Conservation (phyloP, 1,140 invertebrate genomes). For the Catajapyx aquilonaris region DNA sequence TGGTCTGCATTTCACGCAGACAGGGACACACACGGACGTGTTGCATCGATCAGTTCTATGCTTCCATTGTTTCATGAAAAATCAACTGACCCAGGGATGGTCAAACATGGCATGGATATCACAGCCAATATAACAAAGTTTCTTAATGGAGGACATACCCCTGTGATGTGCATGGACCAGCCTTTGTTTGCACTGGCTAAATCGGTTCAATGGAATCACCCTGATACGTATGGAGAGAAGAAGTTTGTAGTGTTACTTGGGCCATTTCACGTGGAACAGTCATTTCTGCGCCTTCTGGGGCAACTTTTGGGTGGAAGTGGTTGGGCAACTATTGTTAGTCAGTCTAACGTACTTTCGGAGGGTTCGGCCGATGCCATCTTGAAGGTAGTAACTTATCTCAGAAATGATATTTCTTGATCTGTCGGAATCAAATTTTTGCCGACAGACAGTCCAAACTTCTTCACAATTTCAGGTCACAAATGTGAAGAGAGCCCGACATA, state of each 20-base stretch:
- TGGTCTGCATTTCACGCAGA: too few species aligned
- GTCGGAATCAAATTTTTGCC: slow-evolving; percentile 6
- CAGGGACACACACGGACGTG: too few species aligned
- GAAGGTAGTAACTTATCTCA: too few species aligned
- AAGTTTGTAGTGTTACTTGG: slow-evolving; percentile 9
- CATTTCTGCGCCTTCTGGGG: slow-evolving; percentile 5
- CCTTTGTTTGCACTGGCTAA: slow-evolving; percentile 6
- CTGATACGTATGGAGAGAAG: slow-evolving; percentile 9
- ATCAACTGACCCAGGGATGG: too few species aligned
- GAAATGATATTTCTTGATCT: too few species aligned
- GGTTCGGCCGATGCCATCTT: too few species aligned
- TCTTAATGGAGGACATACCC: slow-evolving; percentile 1
- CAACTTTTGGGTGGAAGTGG: slow-evolving; percentile 2
- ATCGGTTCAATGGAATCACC: slow-evolving; percentile 6
- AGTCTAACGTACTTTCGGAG: too few species aligned
- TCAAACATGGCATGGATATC: too few species aligned
- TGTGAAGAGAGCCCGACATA: slow-evolving; percentile 2
- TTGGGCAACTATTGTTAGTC: slow-evolving; percentile 6
- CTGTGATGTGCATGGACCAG: slow-evolving; percentile 6
- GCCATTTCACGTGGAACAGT: slow-evolving; percentile 10
- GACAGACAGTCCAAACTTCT: slow-evolving; percentile 3
- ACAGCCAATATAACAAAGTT: too few species aligned
- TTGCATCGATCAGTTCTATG: neutral
- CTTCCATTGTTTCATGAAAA: too few species aligned
- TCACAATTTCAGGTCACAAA: slow-evolving; percentile 4